These are phyloP conservation scores for Lasioglossum leucozonium DNA, from an alignment of 2,888 invertebrate genomes.

Conservation along the genomic window DNA sequence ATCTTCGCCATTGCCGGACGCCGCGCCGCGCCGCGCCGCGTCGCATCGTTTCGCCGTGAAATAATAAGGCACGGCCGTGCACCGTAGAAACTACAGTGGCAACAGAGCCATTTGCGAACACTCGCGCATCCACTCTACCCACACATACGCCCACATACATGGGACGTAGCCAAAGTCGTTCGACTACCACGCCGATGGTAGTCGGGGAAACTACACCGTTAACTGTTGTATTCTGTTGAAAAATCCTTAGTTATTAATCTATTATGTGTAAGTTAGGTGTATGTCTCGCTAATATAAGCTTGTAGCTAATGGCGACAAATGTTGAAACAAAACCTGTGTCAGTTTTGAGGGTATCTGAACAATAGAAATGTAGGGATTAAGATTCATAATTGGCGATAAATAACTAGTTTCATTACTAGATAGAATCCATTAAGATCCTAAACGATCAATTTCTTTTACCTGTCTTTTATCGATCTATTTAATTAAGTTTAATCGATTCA, in stretches of 20 bases:
- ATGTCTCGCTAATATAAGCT: no score
- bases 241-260: not conserved
- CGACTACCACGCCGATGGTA: not conserved
- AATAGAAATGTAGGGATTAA: not conserved
- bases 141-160: conserved; percentile 24
- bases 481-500: not conserved
- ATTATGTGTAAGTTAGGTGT: no score
- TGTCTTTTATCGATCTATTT: not conserved
- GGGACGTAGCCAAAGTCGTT: not conserved
- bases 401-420: not conserved
- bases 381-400: not conserved
- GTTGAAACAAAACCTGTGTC: no score
- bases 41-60: conserved; percentile 29
- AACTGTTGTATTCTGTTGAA: not conserved
- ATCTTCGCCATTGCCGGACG: conserved; percentile 12
- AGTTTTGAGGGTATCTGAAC: not conserved
- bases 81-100: conserved; percentile 30
- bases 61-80: conserved; percentile 46
- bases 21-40: not conserved
- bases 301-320: no score
- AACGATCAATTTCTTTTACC: not conserved
- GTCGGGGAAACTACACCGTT: conserved; percentile 3
- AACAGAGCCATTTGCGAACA: conserved; percentile 48
- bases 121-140: conserved; percentile 31
- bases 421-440: not conserved